Evolutionary conservation across 2,797 vertebrate species (phyloP), one percentile per base, ranked within the genome.

Genomic region (Hydrolagus colliei): DNA sequence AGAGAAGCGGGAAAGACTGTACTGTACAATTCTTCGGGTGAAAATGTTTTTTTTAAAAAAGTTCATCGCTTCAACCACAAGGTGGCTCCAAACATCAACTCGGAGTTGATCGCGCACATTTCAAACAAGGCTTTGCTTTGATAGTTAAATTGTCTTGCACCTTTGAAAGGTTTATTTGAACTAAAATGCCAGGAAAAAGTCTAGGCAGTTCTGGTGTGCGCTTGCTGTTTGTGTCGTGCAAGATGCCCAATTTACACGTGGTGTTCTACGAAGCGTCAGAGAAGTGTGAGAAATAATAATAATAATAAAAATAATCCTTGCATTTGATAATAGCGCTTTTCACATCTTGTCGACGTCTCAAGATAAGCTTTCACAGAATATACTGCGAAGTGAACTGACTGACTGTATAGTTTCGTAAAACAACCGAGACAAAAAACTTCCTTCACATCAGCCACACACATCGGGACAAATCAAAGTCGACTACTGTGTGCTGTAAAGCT

Each of bases 61-160:
- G 16, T 67, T 80, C 65, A 67, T 68, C 67, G 20, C 18, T 2
- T 82, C 3, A 14, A 82, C 32, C 79, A 11, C 65, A 67, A 67
- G 79, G 62, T 68, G 79, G 79, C 79, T 6, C 79, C 79, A 82
- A 82, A 68, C 14, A 82, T 41, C 79, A 68, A 41, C 11, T 82
- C 20, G n/a, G 32, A 27, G 27, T 3, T 71, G 63, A 84, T 10
- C 10, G 1, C 1, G 62, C 65, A 71, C 16, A 41, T 84, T 13
- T 41, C 41, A 14, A 84, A n/a, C n/a, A 4, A 27, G 71, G 61
- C 22, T 27, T 27, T 27, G 12, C n/a, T 63, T 61, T 62, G 76
- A 5, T 52, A 35, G 4, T 2, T 5, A 20, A 67, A 35, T 52
- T 65, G 79, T 68, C 6, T 32, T 16, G 63, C 9, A 20, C 16